Base-by-base conservation (phyloP, 2,797 vertebrate species). In the Mionectes olivaceus region DNA sequence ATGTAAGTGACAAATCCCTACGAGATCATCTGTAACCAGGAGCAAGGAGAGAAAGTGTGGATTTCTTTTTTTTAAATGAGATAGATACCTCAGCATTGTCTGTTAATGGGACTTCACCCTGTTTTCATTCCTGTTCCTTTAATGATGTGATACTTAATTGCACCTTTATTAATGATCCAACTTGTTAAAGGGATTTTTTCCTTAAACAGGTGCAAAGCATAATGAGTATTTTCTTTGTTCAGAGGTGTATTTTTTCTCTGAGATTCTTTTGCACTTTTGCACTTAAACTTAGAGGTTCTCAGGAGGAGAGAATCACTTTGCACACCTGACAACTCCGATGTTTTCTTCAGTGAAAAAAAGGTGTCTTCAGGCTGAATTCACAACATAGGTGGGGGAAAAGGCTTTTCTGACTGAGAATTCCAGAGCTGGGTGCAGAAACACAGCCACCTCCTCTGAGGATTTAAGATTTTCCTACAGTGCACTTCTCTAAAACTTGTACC, bases 121-220 rank as follows among this genome's bases (percentile, higher is more conserved):
- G 59, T 49, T 96, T 92, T 76, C 50, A 47, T 91, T 92, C 93
- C 47, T 46, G 13, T 68, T 61, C 82, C 84, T 88, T 94, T 96
- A 95, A 96, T 41, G 77, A 95, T 22, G 93, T 95, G 94, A 94
- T 91, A 90, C 85, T 92, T 78, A 95, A 95, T 94, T 93, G 74
- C 94, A 93, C 92, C 90, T 94, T 97, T 96, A 95, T 95, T 94
- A 95, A 96, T 65, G 91, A 95, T 86, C 80, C 11, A 12, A 81
- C 53, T 93, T 75, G 89, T 95, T 94, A 92, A 93, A 89, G 73
- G 46, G 53, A 89, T 44, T 53, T 69, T 78, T 63, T 71, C 57
- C 87, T 85, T 97, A 95, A 97, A 93, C 82, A 96, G 94, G 95
- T 94, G 96, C 78, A 86, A 97, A 96, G 91, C 90, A 69, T 92